Evolutionary conservation across 2,113 vertebrate genomes (phyloP).

Genomic region (Muntiacus muntjak): DNA sequence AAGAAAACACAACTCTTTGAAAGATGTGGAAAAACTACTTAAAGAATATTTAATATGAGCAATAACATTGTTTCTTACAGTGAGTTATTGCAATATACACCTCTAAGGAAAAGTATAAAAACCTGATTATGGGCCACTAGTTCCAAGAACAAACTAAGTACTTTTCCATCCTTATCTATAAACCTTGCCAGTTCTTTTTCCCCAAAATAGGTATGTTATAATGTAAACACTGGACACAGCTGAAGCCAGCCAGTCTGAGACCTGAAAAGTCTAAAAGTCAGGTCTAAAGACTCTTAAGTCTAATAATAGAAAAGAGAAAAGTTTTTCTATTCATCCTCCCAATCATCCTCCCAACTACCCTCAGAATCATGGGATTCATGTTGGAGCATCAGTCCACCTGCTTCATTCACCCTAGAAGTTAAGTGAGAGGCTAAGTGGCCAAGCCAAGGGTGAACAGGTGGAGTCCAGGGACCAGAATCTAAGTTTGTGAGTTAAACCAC

Average conservation of each 20-base stretch:
- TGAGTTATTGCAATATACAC: constrained; percentile 13
- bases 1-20: constrained; percentile 40
- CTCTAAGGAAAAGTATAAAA: constrained; percentile 54
- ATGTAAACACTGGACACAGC: not conserved
- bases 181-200: constrained; percentile 35
- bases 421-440: not conserved
- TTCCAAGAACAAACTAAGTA: constrained; percentile 57
- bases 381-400: not conserved
- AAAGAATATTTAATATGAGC: constrained; percentile 18
- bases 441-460: not conserved
- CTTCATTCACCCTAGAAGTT: not conserved
- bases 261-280: not conserved
- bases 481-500: not conserved
- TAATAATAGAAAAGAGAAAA: not conserved
- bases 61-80: constrained; percentile 39
- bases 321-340: not conserved
- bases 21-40: constrained; percentile 37
- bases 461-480: not conserved
- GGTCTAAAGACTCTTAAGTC: not conserved
- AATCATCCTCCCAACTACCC: not conserved
- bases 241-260: not conserved
- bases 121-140: constrained; percentile 40
- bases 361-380: not conserved
- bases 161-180: constrained; percentile 29
- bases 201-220: constrained; percentile 14